Conservation (phyloP, 2,113 vertebrate species). For the Scytalopus superciliaris region DNA sequence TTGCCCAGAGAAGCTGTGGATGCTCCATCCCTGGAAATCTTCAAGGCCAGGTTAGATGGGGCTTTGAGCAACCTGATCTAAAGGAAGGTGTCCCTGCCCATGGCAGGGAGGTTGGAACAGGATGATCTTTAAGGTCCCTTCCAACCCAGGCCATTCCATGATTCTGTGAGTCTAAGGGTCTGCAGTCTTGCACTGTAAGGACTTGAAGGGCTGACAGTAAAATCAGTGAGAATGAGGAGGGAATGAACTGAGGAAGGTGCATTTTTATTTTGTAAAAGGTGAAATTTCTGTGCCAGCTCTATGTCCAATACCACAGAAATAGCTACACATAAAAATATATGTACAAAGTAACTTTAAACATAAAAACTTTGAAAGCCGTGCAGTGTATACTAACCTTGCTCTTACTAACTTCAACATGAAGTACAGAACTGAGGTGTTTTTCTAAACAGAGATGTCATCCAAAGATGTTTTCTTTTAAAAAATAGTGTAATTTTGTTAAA, state of each 20-base stretch:
- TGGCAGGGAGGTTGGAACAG: background rate
- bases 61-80: background rate
- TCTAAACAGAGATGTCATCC: background rate
- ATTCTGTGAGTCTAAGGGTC: background rate
- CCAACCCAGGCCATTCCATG: background rate
- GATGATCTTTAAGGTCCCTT: background rate
- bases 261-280: background rate
- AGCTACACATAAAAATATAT: background rate
- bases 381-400: background rate
- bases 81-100: background rate
- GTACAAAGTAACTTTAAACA: background rate
- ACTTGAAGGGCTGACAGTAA: background rate
- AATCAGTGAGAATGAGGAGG: fast-evolving
- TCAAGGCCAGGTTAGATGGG: background rate
- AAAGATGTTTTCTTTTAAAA: background rate
- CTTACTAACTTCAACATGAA: background rate
- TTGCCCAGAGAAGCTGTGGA: background rate
- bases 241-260: background rate
- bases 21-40: background rate
- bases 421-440: background rate
- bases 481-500: background rate
- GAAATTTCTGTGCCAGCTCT: background rate
- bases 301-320: background rate
- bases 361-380: background rate
- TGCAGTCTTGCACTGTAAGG: background rate